These are phyloP conservation scores for Campylomormyrus tamandua DNA, from an alignment of 2,113 vertebrate species.

Conservation along the genomic window DNA sequence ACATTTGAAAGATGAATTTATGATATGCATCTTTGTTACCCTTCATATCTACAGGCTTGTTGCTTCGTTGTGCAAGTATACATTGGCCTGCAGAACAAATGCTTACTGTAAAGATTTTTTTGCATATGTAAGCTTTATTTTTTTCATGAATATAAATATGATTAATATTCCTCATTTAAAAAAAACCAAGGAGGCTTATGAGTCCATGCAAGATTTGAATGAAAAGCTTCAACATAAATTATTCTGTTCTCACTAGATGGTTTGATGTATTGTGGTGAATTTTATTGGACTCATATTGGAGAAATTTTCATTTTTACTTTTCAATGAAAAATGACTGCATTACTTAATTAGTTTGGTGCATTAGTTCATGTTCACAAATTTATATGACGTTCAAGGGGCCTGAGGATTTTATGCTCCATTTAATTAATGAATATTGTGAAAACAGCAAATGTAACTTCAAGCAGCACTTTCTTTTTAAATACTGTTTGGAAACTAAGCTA, in stretches of 20 bases:
- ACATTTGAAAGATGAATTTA: background rate
- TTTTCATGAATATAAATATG: constrained; percentile 18
- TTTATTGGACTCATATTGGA: constrained; percentile 14
- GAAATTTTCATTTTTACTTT: constrained; percentile 17
- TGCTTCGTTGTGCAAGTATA: background rate
- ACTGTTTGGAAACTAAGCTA: background rate
- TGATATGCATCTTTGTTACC: background rate
- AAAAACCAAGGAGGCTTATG: constrained; percentile 28
- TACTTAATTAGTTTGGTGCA: constrained; percentile 30
- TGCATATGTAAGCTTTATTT: background rate
- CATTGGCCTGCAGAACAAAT: background rate
- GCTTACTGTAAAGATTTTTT: constrained; percentile 15
- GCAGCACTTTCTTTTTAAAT: background rate
- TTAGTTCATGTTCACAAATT: constrained; percentile 26
- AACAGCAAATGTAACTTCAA: constrained; percentile 21
- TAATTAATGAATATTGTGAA: constrained; percentile 29
- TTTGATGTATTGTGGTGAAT: constrained; percentile 3
- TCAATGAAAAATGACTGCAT: constrained; percentile 35
- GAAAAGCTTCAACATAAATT: constrained; percentile 24
- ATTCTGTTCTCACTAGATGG: constrained; percentile 11
- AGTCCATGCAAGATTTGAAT: constrained; percentile 28
- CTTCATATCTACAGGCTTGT: background rate
- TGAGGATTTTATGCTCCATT: constrained; percentile 26
- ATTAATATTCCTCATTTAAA: constrained; percentile 36
- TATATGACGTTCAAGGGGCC: constrained; percentile 25